These are phyloP conservation scores for Diuraphis noxia DNA, from an alignment of 1,140 invertebrate species.

Conservation along the genomic window DNA sequence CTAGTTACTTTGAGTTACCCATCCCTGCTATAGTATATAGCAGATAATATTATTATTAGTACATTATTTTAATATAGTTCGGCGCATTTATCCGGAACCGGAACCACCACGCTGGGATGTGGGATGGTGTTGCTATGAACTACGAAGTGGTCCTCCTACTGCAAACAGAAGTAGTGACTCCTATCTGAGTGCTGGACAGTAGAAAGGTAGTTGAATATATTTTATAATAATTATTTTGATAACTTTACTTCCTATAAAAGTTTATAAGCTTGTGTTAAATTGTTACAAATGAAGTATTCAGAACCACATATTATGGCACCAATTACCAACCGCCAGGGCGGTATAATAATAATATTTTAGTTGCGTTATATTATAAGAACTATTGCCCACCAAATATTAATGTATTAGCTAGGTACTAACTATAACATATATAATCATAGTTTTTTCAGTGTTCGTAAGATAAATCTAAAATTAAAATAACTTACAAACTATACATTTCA, in stretches of 20 bases:
- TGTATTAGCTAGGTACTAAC: too few relatives aligned
- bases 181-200: not conserved
- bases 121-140: not conserved
- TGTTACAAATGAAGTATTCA: not conserved
- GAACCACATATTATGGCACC: not conserved
- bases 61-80: not conserved
- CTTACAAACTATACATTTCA: too few relatives aligned
- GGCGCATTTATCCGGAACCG: not conserved
- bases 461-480: too few relatives aligned
- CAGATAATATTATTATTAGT: not conserved
- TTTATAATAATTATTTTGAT: not conserved
- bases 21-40: too few relatives aligned
- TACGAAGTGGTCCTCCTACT: not conserved
- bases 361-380: too few relatives aligned
- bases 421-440: too few relatives aligned
- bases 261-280: not conserved
- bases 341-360: not conserved
- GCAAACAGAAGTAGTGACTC: not conserved
- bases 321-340: not conserved
- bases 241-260: not conserved
- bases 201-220: not conserved
- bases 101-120: not conserved
- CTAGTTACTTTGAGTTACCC: too few relatives aligned
- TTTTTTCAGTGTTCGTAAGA: too few relatives aligned
- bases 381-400: too few relatives aligned